Base-by-base conservation (phyloP, 2,888 invertebrate genomes). In the Blastobasis lacticolella region DNA sequence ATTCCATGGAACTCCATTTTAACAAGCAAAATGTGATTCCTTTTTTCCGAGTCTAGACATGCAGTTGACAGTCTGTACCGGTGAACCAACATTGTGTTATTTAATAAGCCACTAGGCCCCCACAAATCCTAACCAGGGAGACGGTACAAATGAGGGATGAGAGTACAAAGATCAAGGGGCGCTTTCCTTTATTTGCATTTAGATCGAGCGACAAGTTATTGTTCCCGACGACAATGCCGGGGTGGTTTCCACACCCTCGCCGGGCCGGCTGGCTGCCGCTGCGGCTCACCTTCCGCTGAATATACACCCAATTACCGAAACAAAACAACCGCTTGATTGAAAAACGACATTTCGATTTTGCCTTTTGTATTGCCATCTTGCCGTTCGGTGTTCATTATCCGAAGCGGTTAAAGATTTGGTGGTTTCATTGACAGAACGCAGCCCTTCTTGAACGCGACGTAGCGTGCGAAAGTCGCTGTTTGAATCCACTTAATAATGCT, bases 171-270 rank as follows among this genome's bases (percentile, higher is more conserved):
- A 79, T 79, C 78, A 75, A 74, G 82, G 77, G 78, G 71, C 60
- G 66, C 67, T 64, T 69, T 69, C 66, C 66, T 71, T 66, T 78
- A 86, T 86, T 86, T 83, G 79, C 85, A 84, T 86, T 77, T 82
- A 81, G 77, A 82, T 81, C 76, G 73, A 63, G 75, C 71, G 76
- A 78, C 78, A 77, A 81, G 80, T 80, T 75, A 78, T 78, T 74
- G 77, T 75, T 63, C 58, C 63, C 59, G 59, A 58, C 52, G 50
- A 54, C 54, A 55, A 55, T 47, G 51, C 38, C 36, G 50, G 54
- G 46, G 49, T 50, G 52, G 47, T 53, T 55, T 52, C 52, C 51
- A 51, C 54, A 53, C 37, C 45, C 6, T 23, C 23, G 23, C 23
- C 23, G 23, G 23, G 60, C 59, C 62, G 51, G 57, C 59, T 58